Evolutionary conservation across 1,140 invertebrate species (phyloP), one percentile per base, ranked within the genome.

Genomic region (Diorhabda carinulata): DNA sequence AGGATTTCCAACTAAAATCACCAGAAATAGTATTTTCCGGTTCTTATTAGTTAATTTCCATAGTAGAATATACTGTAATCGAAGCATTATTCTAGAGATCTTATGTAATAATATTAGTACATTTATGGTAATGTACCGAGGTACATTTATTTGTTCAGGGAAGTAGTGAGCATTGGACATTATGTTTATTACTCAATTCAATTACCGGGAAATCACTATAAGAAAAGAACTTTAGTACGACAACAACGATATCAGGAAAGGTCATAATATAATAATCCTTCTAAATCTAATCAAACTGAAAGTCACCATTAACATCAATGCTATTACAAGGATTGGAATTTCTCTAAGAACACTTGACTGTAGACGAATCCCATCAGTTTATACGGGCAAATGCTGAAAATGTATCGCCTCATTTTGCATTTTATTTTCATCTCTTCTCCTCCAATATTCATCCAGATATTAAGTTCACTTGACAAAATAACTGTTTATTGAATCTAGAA

Each of bases 261-360:
- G 25, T n/a, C n/a, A 8, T 52, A 52, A 52, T n/a, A 52, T n/a
- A 52, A 52, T 4, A n/a, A 52, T 52, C 2, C 4, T n/a, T n/a
- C 47, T 52, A 52, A 52, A 52, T 52, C 47, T 52, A 52, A 52
- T 52, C 47, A 52, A 52, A 52, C 47, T 52, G 47, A 52, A 52
- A 52, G 47, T 52, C 4, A n/a, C 47, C 47, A 52, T 52, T 52
- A 52, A n/a, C 47, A 52, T 52, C 47, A 4, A n/a, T 52, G 47
- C 47, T n/a, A 52, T 52, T 52, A 8, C 47, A 52, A 4, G 6
- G 47, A 52, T 52, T 52, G 47, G n/a, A 52, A 52, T 52, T 52
- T 52, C 47, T n/a, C 47, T 52, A 52, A 52, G 47, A 52, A 6
- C 47, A 52, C 47, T 52, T 52, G 6, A 52, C 47, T 52, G 47